A percentile compares a stretch with the other conserved stretches of the same genome.
phyloP scores from a whole-genome alignment of 2,888 invertebrate species.

The Andrena haemorrhoa region DNA sequence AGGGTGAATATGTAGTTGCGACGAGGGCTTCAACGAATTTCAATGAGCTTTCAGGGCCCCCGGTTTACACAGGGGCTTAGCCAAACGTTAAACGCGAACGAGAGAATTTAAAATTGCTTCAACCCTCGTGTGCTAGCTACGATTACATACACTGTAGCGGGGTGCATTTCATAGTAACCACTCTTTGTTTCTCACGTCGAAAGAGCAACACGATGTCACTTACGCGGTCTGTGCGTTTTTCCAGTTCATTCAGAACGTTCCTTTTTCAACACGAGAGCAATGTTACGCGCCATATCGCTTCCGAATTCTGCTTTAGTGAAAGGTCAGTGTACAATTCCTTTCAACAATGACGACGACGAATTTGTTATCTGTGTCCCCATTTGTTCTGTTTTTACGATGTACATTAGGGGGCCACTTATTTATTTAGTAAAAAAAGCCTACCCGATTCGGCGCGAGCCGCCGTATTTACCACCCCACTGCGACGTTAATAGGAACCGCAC shows the following conservation, averaged over 20 bases:
- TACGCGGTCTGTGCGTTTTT: slow-evolving; percentile 49
- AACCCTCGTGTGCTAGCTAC: slow-evolving; percentile 60
- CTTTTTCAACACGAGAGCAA: slow-evolving; percentile 8
- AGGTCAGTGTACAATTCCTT: not conserved
- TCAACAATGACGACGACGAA: not conserved
- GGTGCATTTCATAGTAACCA: slow-evolving; percentile 75
- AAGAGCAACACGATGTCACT: slow-evolving; percentile 71
- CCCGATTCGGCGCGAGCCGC: too few relatives aligned
- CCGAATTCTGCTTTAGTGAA: not conserved
- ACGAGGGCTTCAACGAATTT: slow-evolving; percentile 75
- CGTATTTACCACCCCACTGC: too few relatives aligned
- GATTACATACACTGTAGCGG: slow-evolving; percentile 68
- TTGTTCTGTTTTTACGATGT: too few relatives aligned
- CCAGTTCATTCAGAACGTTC: slow-evolving; percentile 30
- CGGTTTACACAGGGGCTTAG: slow-evolving; percentile 74
- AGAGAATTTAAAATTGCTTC: slow-evolving; percentile 76
- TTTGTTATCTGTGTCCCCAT: not conserved
- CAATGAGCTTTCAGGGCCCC: slow-evolving; percentile 73
- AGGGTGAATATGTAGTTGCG: slow-evolving; percentile 26
- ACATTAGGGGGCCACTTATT: too few relatives aligned
- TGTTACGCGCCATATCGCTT: not conserved
- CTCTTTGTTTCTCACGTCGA: slow-evolving; percentile 54
- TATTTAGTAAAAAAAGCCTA: too few relatives aligned
- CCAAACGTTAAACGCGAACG: slow-evolving; percentile 71
- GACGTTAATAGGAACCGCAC: too few relatives aligned